Base-by-base conservation (phyloP, 2,797 vertebrate species). In the Coendou prehensilis region DNA sequence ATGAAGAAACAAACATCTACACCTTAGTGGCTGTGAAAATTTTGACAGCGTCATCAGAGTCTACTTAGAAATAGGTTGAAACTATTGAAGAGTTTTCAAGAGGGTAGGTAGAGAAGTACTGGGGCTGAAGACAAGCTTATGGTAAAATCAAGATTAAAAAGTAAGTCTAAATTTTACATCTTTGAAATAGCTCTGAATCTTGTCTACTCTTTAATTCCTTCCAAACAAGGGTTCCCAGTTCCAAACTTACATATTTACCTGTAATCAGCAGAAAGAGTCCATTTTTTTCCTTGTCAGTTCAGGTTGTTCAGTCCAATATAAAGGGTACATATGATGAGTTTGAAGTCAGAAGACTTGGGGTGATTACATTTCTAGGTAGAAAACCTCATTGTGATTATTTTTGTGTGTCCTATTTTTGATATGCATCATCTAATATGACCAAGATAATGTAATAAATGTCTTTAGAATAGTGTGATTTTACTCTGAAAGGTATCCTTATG, bases 381-480 rank as follows among this genome's bases (percentile, higher is more conserved):
- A 93, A 93, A n/a, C 10, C 63, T 91, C 37, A 23, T n/a, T 61
- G 1, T 85, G 37, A 4, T 87, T 90, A 69, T 2, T 64, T 94
- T 91, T 90, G 75, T 78, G 22, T 69, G 23, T 85, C 41, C 82
- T 87, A 17, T 94, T 87, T n/a, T 83, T 73, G 23, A n/a, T 89
- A 78, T 56, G 47, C 9, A 63, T 28, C 37, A 79, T 87, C 63
- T 89, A 88, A 37, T 89, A 79, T 63, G 64, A 69, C 54, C 54
- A 87, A 69, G 75, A 57, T 56, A 56, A 87, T 67, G 6, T 79
- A 85, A 14, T 63, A 33, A 85, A 20, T 69, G 41, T 83, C 92
- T 96, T 84, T 63, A 50, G 37, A 83, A 56, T 37, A 86, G 84
- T 80, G 13, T 63, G 28, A 63, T 84, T 95, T 89, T 90, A 80